Conservation (phyloP, 2,888 invertebrate species). For the Hirtodrosophila confusa region DNA sequence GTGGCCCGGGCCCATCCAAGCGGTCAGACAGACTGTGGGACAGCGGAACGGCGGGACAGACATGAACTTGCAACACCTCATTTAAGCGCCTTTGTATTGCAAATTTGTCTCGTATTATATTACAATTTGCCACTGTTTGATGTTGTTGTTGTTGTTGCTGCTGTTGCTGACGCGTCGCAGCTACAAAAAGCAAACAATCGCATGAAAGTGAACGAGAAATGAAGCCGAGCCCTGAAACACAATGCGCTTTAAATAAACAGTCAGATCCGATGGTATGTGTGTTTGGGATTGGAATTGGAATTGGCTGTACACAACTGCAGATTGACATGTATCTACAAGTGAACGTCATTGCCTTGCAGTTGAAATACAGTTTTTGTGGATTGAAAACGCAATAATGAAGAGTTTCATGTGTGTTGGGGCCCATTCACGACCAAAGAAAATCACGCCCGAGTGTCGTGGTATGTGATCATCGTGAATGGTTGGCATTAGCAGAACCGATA, state of each 20-base stretch:
- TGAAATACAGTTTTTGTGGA: slow-evolving; percentile 6
- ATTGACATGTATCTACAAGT: slow-evolving; percentile 61
- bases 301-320: slow-evolving; percentile 24
- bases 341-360: slow-evolving; percentile 26
- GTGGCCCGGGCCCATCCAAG: slow-evolving; percentile 31
- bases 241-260: slow-evolving; percentile 68
- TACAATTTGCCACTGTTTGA: slow-evolving; percentile 70
- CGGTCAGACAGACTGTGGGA: slow-evolving; percentile 38
- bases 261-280: slow-evolving; percentile 41
- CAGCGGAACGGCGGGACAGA: slow-evolving; percentile 30
- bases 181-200: slow-evolving; percentile 58
- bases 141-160: slow-evolving; percentile 24
- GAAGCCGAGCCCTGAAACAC: slow-evolving; percentile 67
- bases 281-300: slow-evolving; percentile 32
- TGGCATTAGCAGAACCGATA: too few relatives aligned
- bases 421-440: too few relatives aligned
- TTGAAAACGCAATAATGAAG: slow-evolving; percentile 46
- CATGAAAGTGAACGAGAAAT: slow-evolving; percentile 29
- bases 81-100: slow-evolving; percentile 76
- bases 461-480: too few relatives aligned
- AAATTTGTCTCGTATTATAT: slow-evolving; percentile 72
- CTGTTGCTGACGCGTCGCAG: slow-evolving; percentile 32
- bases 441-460: too few relatives aligned
- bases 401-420: background rate
- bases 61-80: slow-evolving; percentile 78